Conservation (phyloP, 2,888 invertebrate species). For the Zaprionus obscuricornis region DNA sequence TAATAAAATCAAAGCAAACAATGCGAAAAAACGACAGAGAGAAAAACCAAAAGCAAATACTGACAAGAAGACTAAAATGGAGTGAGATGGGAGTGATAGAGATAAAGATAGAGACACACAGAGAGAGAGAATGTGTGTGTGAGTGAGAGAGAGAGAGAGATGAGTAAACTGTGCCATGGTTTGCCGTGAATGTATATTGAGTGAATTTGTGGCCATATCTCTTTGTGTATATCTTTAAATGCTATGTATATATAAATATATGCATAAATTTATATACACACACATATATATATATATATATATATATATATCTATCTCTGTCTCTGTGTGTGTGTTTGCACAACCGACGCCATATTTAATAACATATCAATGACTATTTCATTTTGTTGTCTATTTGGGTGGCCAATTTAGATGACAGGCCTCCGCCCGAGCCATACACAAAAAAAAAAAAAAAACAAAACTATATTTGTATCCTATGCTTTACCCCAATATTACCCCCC, state of each 20-base stretch:
- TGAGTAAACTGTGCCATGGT: background rate
- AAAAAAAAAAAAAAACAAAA: too few species aligned
- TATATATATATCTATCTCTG: constrained; percentile 6
- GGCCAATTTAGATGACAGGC: constrained; percentile 45
- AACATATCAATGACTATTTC: constrained; percentile 69
- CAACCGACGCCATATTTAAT: constrained; percentile 68
- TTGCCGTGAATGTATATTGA: constrained; percentile 19
- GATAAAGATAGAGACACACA: too few species aligned
- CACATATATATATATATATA: constrained; percentile 11
- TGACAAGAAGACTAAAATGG: constrained; percentile 12
- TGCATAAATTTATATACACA: constrained; percentile 7
- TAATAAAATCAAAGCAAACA: constrained; percentile 74
- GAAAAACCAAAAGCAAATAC: constrained; percentile 44
- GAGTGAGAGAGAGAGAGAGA: background rate
- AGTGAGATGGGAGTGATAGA: background rate
- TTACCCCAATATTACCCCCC: background rate
- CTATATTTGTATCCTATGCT: constrained; percentile 15
- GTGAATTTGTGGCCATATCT: constrained; percentile 39
- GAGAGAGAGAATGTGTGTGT: constrained; percentile 2
- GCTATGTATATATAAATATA: constrained; percentile 20
- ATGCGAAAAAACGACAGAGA: constrained; percentile 51
- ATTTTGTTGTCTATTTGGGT: constrained; percentile 45
- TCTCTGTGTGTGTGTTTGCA: constrained; percentile 42
- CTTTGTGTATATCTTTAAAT: constrained; percentile 41
- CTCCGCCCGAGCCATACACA: too few species aligned